Base-by-base conservation (phyloP, 2,888 invertebrate species). In the Habrosyne pyritoides region DNA sequence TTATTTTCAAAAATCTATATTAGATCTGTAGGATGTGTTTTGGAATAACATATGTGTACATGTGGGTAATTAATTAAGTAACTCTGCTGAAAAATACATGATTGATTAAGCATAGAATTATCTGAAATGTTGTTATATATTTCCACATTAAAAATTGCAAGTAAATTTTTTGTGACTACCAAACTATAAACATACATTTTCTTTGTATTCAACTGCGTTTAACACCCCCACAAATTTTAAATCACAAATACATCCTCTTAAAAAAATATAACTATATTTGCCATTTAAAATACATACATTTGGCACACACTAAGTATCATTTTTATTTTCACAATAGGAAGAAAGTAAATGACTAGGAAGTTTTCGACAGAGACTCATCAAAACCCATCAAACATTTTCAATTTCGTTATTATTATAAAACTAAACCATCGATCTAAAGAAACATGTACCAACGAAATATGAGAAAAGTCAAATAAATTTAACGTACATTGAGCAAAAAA, bases 291-390 rank as follows among this genome's bases (percentile, higher is more conserved):
- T 42, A 42, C 42, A 42, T 42, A 42, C 42, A 42, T 42, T 42
- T 42, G 42, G 42, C 42, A 42, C 42, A 42, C 42, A 42, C 2
- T 36, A 33, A 12, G n/a, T 6, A 30, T 33, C 12, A 52, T 52
- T 30, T 52, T 52, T 14, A 52, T 33, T 52, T 42, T 24, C n/a
- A 52, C n/a, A 42, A 42, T 42, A 42, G 5, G 5, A 36, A 42
- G 58, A 72, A 65, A 61, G 55, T 61, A 67, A 63, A 58, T 75
- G 74, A 75, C 75, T 75, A 75, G 75, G 59, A 50, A 62, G 47
- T 53, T 60, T 53, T 42, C 42, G 42, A 42, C 18, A n/a, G 21
- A 14, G 10, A 12, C 33, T 21, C 36, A 36, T 36, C 52, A 52
- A 12, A 46, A 48, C 46, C 8, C 8, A 42, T 42, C 7, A 42